Evolutionary conservation across 2,888 invertebrate species (phyloP).

Genomic region (Eustalomyia histrio): DNA sequence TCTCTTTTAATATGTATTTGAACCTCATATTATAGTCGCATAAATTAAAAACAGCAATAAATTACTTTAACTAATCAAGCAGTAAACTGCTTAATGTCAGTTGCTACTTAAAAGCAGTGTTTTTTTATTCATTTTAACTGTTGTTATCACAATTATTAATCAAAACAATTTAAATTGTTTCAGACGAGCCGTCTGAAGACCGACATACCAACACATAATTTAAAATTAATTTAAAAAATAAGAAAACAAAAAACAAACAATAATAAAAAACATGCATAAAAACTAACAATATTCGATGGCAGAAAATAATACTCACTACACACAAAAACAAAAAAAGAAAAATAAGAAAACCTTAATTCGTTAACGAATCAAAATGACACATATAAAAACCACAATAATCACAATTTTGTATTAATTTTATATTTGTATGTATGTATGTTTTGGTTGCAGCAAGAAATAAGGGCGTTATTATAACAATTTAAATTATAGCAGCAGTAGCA

Average conservation of each 20-base stretch:
- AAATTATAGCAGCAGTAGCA: slow-evolving; percentile 70
- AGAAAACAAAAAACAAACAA: too few relatives aligned
- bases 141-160: slow-evolving; percentile 41
- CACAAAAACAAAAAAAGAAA: too few relatives aligned
- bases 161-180: slow-evolving; percentile 63
- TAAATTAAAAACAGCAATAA: slow-evolving; percentile 44
- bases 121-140: slow-evolving; percentile 15
- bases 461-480: slow-evolving; percentile 74
- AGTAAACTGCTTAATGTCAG: background rate
- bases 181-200: slow-evolving; percentile 43
- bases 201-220: slow-evolving; percentile 56
- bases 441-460: slow-evolving; percentile 21
- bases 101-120: background rate
- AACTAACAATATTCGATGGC: background rate
- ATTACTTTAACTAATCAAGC: slow-evolving; percentile 37
- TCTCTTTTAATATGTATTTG: too few relatives aligned
- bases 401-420: background rate
- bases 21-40: slow-evolving; percentile 16
- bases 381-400: slow-evolving; percentile 48
- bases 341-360: slow-evolving; percentile 40
- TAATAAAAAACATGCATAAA: background rate
- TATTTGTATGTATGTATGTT: slow-evolving; percentile 27
- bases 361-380: slow-evolving; percentile 55
- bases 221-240: slow-evolving; percentile 25
- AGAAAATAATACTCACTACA: too few relatives aligned